Evolutionary conservation across 2,888 invertebrate genomes (phyloP), one percentile per base, ranked within the genome.

Genomic region (Eupithecia subumbrata): DNA sequence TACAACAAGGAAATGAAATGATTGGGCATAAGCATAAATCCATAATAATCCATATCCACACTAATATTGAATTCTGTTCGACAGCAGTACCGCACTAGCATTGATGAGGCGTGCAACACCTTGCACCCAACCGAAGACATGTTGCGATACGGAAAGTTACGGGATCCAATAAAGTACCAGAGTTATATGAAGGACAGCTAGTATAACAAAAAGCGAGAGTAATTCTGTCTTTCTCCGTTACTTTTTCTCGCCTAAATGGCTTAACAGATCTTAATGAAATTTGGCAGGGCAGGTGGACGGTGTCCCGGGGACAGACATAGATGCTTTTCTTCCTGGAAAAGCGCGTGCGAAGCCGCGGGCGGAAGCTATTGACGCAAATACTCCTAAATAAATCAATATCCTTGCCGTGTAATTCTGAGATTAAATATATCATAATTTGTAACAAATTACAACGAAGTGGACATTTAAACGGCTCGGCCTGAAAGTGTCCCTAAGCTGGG

Each of bases 401-500:
- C 37, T 16, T 7, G n/a, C 43, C 18, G 43, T 22, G 22, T 68
- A 43, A 68, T n/a, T n/a, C 43, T 68, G 14, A 40, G 68, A 68
- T 43, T 43, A 68, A 76, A 72, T 77, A 43, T 5, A 77, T 70
- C 69, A 40, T 71, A 77, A 75, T 75, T 73, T 73, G 73, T 73
- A 69, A 40, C 37, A 72, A 78, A 78, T 78, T 78, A 84, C 82
- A 71, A 84, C 80, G 83, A 84, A 80, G 77, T 80, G 84, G 82
- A 79, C 81, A 82, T 83, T 84, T 80, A 82, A 84, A 83, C 82
- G 84, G 84, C 83, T 81, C 82, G 82, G 81, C 87, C 86, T 87
- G 85, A 86, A 88, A 85, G 88, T 85, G 84, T 83, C 82, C 80
- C 84, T 89, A 88, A 90, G 89, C 87, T 83, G 86, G 88, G 89